A percentile compares a stretch with the other conserved stretches of the same genome.
These are phyloP conservation scores for Sebastes diploproa DNA, from an alignment of 2,797 vertebrate genomes.

Conservation along the genomic window DNA sequence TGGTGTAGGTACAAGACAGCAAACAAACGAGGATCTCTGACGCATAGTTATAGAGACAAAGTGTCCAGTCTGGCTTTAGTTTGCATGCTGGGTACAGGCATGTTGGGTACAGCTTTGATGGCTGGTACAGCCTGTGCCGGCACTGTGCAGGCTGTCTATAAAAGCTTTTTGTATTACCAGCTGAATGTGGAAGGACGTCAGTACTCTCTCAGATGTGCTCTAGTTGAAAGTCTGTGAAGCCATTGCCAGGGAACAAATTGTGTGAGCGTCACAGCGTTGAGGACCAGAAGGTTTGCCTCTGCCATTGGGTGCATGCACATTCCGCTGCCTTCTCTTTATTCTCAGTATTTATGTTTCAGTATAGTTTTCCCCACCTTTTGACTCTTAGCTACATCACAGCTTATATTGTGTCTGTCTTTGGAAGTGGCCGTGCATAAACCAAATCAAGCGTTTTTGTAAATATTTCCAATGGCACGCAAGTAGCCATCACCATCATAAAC, in stretches of 20 bases:
- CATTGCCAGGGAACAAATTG: conserved; percentile 63
- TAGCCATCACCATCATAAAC: not conserved
- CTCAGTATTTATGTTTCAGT: not conserved
- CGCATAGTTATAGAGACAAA: not conserved
- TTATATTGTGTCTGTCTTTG: not conserved
- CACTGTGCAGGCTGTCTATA: conserved; percentile 1
- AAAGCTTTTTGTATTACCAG: conserved; percentile 39
- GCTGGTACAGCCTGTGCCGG: not conserved
- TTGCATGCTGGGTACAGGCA: not conserved
- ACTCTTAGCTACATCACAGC: not conserved
- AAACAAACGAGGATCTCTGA: not conserved
- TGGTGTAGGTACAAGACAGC: not conserved
- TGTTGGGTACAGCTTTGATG: conserved; percentile 17
- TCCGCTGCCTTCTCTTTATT: conserved; percentile 6
- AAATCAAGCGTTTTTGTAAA: not conserved
- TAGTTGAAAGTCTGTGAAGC: conserved; percentile 61
- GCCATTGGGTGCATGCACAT: conserved; percentile 33
- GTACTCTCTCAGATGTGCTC: conserved; percentile 61
- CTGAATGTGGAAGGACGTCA: conserved; percentile 46
- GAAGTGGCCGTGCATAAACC: not conserved
- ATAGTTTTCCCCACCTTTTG: not conserved
- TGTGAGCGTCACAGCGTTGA: conserved; percentile 37
- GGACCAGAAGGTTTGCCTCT: conserved; percentile 34
- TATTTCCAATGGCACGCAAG: not conserved
- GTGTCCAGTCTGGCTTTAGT: not conserved